Conservation (phyloP, 2,113 vertebrate genomes). For the Oryzias melastigma region DNA sequence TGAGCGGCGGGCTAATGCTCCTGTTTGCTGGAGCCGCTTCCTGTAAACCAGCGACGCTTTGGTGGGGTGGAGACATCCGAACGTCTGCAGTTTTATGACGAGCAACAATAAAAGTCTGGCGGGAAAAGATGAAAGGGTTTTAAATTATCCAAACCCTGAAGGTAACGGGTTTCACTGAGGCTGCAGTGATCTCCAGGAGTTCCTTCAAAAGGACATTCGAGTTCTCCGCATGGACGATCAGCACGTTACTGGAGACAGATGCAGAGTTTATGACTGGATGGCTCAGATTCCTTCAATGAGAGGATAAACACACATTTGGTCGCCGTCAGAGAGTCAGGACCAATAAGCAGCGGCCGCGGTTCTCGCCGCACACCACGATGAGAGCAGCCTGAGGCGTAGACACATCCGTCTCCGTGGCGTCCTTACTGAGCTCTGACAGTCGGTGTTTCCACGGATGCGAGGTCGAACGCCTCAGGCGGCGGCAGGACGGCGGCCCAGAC, state of each 20-base stretch:
- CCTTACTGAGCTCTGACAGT: conserved; percentile 47
- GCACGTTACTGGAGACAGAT: conserved; percentile 28
- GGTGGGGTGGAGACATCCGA: conserved; percentile 28
- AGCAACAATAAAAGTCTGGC: conserved; percentile 38
- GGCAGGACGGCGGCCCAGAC: conserved; percentile 46
- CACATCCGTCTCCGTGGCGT: conserved; percentile 57
- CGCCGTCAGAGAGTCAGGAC: conserved; percentile 53
- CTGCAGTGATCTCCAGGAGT: conserved; percentile 16
- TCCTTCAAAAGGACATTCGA: conserved; percentile 2
- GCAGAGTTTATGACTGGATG: conserved; percentile 38
- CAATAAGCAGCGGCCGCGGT: conserved; percentile 50
- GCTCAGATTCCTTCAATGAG: conserved; percentile 45
- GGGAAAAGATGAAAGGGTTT: conserved; percentile 44
- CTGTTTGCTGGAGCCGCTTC: conserved; percentile 34
- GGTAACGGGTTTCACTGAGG: conserved; percentile 53
- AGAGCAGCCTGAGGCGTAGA: conserved; percentile 59
- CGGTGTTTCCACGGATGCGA: conserved; percentile 15
- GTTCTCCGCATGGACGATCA: too few species aligned
- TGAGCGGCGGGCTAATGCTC: conserved; percentile 30
- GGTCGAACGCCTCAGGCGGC: conserved; percentile 51
- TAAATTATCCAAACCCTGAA: conserved; percentile 54
- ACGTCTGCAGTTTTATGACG: neutral
- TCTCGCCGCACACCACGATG: conserved; percentile 35
- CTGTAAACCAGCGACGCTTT: conserved; percentile 34
- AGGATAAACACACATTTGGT: conserved; percentile 55